These are phyloP conservation scores for Phrynosoma blainvillii DNA, from an alignment of 2,113 vertebrate genomes.

Conservation along the genomic window DNA sequence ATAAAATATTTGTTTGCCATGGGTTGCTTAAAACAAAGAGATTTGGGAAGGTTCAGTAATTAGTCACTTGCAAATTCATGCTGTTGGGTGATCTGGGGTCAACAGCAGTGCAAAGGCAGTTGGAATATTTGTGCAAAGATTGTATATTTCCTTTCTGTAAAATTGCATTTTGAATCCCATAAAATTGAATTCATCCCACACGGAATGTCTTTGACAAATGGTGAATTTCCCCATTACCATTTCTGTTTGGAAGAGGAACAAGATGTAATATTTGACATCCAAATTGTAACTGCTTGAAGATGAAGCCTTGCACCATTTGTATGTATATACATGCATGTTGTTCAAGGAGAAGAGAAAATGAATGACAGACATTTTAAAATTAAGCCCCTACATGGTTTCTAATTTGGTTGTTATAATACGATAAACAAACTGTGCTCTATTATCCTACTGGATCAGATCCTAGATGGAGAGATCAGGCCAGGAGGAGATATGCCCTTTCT, in stretches of 20 bases:
- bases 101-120: not conserved
- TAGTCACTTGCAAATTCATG: not conserved
- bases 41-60: slow-evolving; percentile 12
- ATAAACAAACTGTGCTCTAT: too few species aligned
- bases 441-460: too few species aligned
- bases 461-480: too few species aligned
- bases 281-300: not conserved
- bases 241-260: not conserved
- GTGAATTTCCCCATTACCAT: not conserved
- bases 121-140: not conserved
- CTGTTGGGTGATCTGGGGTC: not conserved
- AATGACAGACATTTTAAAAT: not conserved
- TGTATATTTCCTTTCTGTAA: not conserved
- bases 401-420: too few species aligned
- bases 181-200: not conserved
- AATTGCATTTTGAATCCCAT: not conserved
- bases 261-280: not conserved
- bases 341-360: too few species aligned
- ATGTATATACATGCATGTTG: not conserved
- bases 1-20: slow-evolving; percentile 22
- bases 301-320: not conserved
- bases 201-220: not conserved
- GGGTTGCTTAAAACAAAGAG: slow-evolving; percentile 21
- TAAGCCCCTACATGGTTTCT: too few species aligned
- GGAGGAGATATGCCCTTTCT: too few species aligned